A percentile compares a stretch with the other conserved stretches of the same genome.
These are phyloP conservation scores for pig (Sus scrofa) DNA, from an alignment of 2,113 vertebrate species.

Conservation along the genomic window T2T-Sscrofa CM000826.6:93173501-93174000, in stretches of 20 bases:
- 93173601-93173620: slow-evolving; percentile 61
- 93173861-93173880: slow-evolving; percentile 57
- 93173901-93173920: slow-evolving; percentile 68
- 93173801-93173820: slow-evolving; percentile 33
- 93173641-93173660: slow-evolving; percentile 73
- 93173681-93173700: slow-evolving; percentile 67
- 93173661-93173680: slow-evolving; percentile 58
- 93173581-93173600: slow-evolving; percentile 38
- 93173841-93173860: slow-evolving; percentile 53
- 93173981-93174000: slow-evolving; percentile 80
- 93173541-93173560: neutral
- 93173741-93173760: slow-evolving; percentile 34
- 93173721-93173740: slow-evolving; percentile 56
- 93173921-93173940: slow-evolving; percentile 66
- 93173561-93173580: slow-evolving; percentile 47
- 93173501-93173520: slow-evolving; percentile 18
- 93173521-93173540: slow-evolving; percentile 42
- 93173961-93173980: slow-evolving; percentile 80
- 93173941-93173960: slow-evolving; percentile 72
- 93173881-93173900: slow-evolving; percentile 53
- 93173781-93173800: slow-evolving; percentile 59
- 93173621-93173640: slow-evolving; percentile 75
- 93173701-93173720: slow-evolving; percentile 76
- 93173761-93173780: slow-evolving; percentile 48
- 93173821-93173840: slow-evolving; percentile 41